Percentiles rank a stretch among this genome's conserved stretches.
phyloP scores from a whole-genome alignment of 2,113 vertebrate genomes.

The Eidolon helvum region DNA sequence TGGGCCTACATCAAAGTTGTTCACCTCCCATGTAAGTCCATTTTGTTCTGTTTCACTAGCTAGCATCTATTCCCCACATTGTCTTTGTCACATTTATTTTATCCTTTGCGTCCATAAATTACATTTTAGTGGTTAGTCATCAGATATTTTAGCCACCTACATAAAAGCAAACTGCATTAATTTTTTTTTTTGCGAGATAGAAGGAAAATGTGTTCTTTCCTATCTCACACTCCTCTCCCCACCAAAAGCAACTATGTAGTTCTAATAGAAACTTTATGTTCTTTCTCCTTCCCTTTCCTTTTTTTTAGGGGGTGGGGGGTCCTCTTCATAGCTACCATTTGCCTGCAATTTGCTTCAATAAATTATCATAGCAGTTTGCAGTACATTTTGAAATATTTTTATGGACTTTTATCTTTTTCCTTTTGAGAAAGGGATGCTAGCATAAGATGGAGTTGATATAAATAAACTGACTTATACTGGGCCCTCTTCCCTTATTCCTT shows the following conservation, averaged over 20 bases:
- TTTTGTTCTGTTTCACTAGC: neutral
- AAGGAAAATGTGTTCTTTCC: neutral
- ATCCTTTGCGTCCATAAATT: conserved; percentile 56
- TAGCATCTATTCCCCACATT: neutral
- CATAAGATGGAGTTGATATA: conserved; percentile 10
- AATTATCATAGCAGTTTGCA: conserved; percentile 83
- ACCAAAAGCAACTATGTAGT: neutral
- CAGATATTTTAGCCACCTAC: conserved; percentile 58
- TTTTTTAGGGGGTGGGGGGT: neutral
- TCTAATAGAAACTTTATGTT: conserved; percentile 60
- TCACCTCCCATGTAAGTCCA: neutral
- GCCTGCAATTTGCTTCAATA: conserved; percentile 82
- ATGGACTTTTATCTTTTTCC: conserved; percentile 64
- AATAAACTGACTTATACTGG: neutral
- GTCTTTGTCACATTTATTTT: neutral
- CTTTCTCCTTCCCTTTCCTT: neutral
- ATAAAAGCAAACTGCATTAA: conserved; percentile 43
- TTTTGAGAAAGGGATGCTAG: conserved; percentile 49
- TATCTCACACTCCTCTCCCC: conserved; percentile 24
- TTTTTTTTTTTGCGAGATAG: neutral
- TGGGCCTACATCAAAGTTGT: neutral
- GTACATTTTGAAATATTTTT: conserved; percentile 78
- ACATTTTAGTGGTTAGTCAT: conserved; percentile 51
- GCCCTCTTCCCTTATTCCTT: neutral
- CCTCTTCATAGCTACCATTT: conserved; percentile 76